These are phyloP conservation scores for Microtus californicus DNA, from an alignment of 2,797 vertebrate genomes.

Conservation along the genomic window DNA sequence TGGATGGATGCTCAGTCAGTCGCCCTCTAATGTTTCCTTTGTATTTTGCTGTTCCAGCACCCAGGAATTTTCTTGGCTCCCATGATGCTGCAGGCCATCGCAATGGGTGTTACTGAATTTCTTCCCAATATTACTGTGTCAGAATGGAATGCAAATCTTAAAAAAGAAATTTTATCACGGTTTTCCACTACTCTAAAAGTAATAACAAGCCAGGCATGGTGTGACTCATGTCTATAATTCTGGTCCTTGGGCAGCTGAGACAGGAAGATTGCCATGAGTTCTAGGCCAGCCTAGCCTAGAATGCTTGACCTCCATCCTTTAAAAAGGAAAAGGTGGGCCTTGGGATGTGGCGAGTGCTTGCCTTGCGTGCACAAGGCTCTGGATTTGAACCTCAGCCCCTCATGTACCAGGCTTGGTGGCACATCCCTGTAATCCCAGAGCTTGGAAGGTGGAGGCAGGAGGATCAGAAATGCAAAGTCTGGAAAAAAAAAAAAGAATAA, in stretches of 20 bases:
- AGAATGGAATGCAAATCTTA: slow-evolving; percentile 31
- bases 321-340: neutral
- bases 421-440: neutral
- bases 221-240: neutral
- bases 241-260: neutral
- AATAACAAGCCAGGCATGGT: neutral
- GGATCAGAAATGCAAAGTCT: neutral
- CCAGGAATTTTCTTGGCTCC: neutral
- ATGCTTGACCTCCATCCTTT: too few species aligned
- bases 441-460: neutral
- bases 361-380: neutral
- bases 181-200: neutral
- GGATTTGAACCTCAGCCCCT: neutral
- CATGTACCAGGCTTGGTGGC: neutral
- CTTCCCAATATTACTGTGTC: neutral
- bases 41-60: neutral
- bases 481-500: neutral
- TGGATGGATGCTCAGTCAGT: too few species aligned
- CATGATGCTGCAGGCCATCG: fast-evolving
- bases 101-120: neutral
- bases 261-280: neutral
- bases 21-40: neutral
- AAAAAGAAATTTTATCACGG: slow-evolving; percentile 2
- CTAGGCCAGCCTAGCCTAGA: neutral
- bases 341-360: neutral